These are phyloP conservation scores for Heliopora coerulea DNA, from an alignment of 92 coral and sea anemone genomes.

Conservation along the genomic window DNA sequence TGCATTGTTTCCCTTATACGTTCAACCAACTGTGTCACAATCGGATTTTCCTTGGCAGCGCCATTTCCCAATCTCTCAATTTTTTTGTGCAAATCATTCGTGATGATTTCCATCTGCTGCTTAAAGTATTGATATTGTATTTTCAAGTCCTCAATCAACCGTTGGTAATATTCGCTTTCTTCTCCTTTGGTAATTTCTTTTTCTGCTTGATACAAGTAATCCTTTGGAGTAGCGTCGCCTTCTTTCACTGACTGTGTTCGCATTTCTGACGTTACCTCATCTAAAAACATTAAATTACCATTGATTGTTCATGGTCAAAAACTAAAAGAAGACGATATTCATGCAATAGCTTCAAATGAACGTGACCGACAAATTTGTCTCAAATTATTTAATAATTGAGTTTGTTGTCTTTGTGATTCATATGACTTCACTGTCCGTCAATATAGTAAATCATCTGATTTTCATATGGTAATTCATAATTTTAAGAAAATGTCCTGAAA, in stretches of 20 bases:
- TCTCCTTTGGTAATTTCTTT: neutral
- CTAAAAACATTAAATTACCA: neutral
- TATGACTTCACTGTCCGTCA: too few species aligned
- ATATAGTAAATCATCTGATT: too few species aligned
- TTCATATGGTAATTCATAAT: too few species aligned
- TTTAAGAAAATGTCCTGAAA: too few species aligned
- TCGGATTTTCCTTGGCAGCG: constrained; percentile 7
- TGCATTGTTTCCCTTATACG: constrained; percentile 58
- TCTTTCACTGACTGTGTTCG: neutral
- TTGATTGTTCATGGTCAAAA: neutral
- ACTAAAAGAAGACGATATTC: too few species aligned
- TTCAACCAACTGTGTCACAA: neutral
- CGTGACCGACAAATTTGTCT: too few species aligned
- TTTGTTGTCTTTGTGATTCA: too few species aligned
- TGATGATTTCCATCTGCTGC: constrained; percentile 11
- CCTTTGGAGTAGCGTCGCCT: neutral
- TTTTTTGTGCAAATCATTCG: constrained; percentile 4
- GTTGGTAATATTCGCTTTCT: constrained; percentile 14
- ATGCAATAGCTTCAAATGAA: too few species aligned
- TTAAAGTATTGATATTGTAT: constrained; percentile 13
- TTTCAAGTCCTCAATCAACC: constrained; percentile 16
- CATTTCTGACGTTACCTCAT: neutral
- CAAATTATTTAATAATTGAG: too few species aligned
- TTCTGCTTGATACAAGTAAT: neutral
- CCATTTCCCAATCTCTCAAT: neutral